phyloP scores from a whole-genome alignment of 2,888 invertebrate genomes.

The Trichogramma dendrolimi region DNA sequence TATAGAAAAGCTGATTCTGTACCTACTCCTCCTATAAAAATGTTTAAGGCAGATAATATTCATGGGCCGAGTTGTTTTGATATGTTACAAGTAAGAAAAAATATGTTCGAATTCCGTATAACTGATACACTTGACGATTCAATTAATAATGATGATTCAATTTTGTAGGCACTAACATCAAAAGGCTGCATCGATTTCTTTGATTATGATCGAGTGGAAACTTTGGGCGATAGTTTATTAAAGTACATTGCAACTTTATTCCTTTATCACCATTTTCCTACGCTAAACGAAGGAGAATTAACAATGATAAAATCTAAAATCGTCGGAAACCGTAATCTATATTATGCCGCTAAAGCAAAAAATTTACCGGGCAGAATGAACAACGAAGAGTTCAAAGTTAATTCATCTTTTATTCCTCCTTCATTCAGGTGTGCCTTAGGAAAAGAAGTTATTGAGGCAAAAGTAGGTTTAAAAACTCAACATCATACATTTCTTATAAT shows the following conservation, averaged over 20 bases:
- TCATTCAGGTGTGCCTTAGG: conserved; percentile 49
- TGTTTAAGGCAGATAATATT: conserved; percentile 27
- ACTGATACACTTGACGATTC: background rate
- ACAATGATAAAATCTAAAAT: conserved; percentile 68
- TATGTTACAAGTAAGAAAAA: conserved; percentile 40
- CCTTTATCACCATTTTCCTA: conserved; percentile 66
- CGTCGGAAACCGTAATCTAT: conserved; percentile 83
- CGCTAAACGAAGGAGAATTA: conserved; percentile 72
- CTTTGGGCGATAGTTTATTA: conserved; percentile 84
- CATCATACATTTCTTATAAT: conserved; percentile 4
- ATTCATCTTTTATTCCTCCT: conserved; percentile 77
- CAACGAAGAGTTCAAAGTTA: conserved; percentile 62
- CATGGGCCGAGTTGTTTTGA: conserved; percentile 41
- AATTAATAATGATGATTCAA: background rate
- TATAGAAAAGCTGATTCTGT: conserved; percentile 15
- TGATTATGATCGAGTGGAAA: conserved; percentile 78
- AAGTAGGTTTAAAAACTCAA: background rate
- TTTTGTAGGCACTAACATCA: conserved; percentile 64
- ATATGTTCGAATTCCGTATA: background rate
- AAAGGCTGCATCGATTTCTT: conserved; percentile 71
- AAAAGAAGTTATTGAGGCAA: too few relatives aligned
- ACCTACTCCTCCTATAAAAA: conserved; percentile 25
- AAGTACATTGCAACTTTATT: conserved; percentile 75
- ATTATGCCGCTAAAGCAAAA: conserved; percentile 60
- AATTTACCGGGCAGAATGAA: conserved; percentile 57